Conservation (phyloP, 1,140 invertebrate species). For the Drepana arcuata region DNA sequence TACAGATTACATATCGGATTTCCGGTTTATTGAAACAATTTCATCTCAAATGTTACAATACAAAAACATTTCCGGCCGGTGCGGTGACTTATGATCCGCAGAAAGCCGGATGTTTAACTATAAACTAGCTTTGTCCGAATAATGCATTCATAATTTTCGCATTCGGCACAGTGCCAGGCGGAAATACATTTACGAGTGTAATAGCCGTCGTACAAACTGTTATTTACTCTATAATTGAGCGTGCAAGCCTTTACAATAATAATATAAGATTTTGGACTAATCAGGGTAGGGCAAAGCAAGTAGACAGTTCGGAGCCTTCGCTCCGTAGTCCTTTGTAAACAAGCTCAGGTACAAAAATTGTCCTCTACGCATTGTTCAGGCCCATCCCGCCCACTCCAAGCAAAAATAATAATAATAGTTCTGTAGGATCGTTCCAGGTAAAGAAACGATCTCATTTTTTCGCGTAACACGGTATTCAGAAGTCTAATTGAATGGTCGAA, state of each 20-base stretch:
- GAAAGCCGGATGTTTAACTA: conserved; percentile 45
- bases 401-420: conserved; percentile 58
- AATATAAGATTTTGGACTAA: too few species aligned
- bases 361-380: conserved; percentile 37
- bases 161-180: conserved; percentile 27
- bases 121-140: conserved; percentile 34
- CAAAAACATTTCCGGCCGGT: too few species aligned
- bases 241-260: conserved; percentile 27
- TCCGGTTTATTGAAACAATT: too few species aligned
- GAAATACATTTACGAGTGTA: conserved; percentile 38
- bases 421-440: conserved; percentile 45
- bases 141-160: conserved; percentile 31
- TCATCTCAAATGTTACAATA: too few species aligned
- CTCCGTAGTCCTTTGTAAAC: conserved; percentile 41
- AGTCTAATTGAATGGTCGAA: conserved; percentile 45
- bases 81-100: too few species aligned
- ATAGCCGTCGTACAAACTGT: conserved; percentile 22
- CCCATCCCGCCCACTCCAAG: conserved; percentile 45
- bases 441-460: conserved; percentile 48
- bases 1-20: too few species aligned
- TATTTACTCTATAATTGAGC: conserved; percentile 31
- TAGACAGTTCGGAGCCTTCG: conserved; percentile 48
- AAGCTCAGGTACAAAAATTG: conserved; percentile 56
- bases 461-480: conserved; percentile 50
- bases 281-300: too few species aligned